Conservation (phyloP, 2,113 vertebrate genomes). For the Bubo bubo region DNA sequence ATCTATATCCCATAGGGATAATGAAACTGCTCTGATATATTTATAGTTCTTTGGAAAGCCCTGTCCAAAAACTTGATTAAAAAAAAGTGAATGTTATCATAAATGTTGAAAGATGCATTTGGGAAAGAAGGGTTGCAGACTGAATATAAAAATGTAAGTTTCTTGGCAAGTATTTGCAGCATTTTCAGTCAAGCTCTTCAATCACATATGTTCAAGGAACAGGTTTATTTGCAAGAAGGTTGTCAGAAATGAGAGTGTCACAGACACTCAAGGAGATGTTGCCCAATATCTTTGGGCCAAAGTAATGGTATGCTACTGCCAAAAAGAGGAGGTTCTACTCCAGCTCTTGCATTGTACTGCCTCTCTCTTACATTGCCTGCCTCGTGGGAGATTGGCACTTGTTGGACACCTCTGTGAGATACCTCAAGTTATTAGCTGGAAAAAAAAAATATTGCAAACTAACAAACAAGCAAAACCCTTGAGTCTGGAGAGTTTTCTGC, state of each 20-base stretch:
- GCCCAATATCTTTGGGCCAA: background rate
- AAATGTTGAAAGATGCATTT: background rate
- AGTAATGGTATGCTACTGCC: background rate
- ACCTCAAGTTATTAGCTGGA: background rate
- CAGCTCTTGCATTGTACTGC: background rate
- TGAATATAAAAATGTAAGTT: background rate
- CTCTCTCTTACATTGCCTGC: background rate
- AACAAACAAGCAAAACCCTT: background rate
- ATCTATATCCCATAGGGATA: background rate
- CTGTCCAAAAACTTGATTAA: background rate
- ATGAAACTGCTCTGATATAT: background rate
- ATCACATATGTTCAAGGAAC: background rate
- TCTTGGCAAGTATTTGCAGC: background rate
- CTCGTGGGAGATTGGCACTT: background rate
- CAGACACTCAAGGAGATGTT: background rate
- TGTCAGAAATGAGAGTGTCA: background rate
- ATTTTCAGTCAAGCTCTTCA: background rate
- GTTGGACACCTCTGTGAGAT: fast-evolving
- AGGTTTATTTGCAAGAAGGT: background rate
- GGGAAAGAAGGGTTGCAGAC: background rate
- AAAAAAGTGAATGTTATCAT: background rate
- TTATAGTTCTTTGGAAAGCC: background rate
- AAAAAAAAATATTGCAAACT: background rate
- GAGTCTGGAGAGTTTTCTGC: background rate
- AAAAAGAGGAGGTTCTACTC: background rate